Conservation (phyloP, 2,113 vertebrate species). For the Carettochelys insculpta region DNA sequence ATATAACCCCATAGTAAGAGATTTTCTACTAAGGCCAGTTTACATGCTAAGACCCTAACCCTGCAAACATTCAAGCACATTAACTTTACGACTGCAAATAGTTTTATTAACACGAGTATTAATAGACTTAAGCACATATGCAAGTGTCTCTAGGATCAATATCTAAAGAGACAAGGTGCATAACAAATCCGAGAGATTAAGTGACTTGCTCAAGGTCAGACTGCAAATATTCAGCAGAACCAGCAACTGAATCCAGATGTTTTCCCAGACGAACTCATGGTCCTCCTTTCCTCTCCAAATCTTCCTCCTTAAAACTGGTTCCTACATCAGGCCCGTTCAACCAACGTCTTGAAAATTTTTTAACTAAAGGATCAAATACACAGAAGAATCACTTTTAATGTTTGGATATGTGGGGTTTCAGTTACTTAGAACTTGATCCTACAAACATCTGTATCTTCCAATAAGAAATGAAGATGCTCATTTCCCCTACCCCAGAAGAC, state of each 20-base stretch:
- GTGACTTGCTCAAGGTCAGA: neutral
- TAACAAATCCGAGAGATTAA: neutral
- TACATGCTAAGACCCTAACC: neutral
- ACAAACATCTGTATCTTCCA: neutral
- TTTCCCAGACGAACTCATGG: neutral
- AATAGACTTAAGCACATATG: neutral
- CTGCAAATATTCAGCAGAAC: constrained; percentile 34
- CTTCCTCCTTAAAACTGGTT: neutral
- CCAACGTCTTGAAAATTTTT: neutral
- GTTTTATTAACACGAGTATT: constrained; percentile 25
- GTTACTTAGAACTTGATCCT: neutral
- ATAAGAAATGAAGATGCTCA: neutral
- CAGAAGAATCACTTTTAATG: neutral
- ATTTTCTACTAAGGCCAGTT: neutral
- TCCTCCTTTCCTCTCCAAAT: neutral
- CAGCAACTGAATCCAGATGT: neutral
- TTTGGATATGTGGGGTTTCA: neutral
- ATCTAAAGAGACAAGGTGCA: constrained; percentile 45
- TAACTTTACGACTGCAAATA: constrained; percentile 44
- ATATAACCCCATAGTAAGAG: constrained; percentile 44
- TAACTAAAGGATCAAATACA: neutral
- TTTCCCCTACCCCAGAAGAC: neutral
- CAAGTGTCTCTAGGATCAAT: neutral
- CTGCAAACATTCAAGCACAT: constrained; percentile 41
- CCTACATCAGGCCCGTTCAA: neutral